Evolutionary conservation across 2,113 vertebrate species (phyloP).

Genomic region (Python bivittatus): DNA sequence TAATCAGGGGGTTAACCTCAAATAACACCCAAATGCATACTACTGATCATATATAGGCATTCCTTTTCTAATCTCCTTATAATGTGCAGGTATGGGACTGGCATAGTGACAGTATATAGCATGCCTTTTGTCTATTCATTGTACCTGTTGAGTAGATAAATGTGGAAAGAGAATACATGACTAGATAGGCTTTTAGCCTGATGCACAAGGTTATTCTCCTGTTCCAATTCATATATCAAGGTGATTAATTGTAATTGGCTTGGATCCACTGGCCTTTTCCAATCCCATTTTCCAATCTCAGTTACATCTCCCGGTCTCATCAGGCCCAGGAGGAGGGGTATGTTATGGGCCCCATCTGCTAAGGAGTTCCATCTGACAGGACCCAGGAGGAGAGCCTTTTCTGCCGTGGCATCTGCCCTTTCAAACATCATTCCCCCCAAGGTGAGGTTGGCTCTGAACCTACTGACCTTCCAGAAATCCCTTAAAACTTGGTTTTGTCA

Average conservation of each 20-base stretch:
- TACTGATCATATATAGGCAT: not conserved
- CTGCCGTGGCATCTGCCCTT: not conserved
- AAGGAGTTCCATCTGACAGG: not conserved
- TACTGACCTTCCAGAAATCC: not conserved
- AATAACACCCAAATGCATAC: not conserved
- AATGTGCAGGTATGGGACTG: not conserved
- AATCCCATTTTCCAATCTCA: not conserved
- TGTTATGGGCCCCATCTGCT: not conserved
- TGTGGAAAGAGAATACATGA: not conserved
- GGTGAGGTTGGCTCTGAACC: not conserved
- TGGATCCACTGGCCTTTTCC: not conserved
- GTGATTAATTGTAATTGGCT: not conserved
- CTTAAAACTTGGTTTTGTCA: not conserved
- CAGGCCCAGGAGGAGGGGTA: not conserved
- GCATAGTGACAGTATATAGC: not conserved
- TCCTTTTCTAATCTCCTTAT: not conserved
- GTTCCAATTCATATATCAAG: not conserved
- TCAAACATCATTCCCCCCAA: not conserved
- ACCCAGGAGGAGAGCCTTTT: not conserved
- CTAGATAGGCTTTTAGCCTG: too few relatives aligned
- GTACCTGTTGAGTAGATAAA: not conserved
- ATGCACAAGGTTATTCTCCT: not conserved
- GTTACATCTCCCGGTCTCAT: not conserved
- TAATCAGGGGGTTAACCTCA: not conserved
- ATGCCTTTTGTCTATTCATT: not conserved